Base-by-base conservation (phyloP, 2,797 vertebrate species). In the Danio aesculapii region DNA sequence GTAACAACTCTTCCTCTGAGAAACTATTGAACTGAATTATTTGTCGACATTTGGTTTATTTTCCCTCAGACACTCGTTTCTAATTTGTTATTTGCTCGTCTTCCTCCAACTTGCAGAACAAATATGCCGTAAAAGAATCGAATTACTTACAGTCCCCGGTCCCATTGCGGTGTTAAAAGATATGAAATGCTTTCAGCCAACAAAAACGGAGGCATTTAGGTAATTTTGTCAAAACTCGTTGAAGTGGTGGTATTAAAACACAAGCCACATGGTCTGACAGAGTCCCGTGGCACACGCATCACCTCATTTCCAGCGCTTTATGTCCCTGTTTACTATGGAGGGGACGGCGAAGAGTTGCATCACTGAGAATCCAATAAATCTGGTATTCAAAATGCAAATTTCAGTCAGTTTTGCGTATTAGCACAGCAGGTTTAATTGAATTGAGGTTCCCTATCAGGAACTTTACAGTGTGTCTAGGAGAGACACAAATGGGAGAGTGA, bases 161-260 rank as follows among this genome's bases (percentile, higher is more conserved):
- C 21, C 70, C 30, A 61, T 47, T 17, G 55, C 63, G 76, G 30
- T 39, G 57, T 62, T 11, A 71, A 67, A 79, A 53, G 47, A 62
- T 53, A 30, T 57, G 14, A 83, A 77, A 58, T 11, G 7, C 75
- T 62, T 55, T 47, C 49, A 49, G 63, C 17, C 57, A 57, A 77
- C 50, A 79, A 69, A n/a, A 50, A 52, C 46, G 5, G 7, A 66
- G 41, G 52, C 41, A 41, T 57, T 80, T 72, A 57, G 41, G 68
- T 80, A 8, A 64, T 80, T 73, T 80, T 10, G 13, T 47, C 50
- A 39, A 64, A 80, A 80, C 50, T 72, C 70, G 53, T 63, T 63
- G 57, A 63, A 71, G 47, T 69, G 66, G 55, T 3, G 12, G 12
- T 57, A 50, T 43, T 53, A 62, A 53, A 69, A 19, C 16, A 47